Evolutionary conservation across 2,113 vertebrate species (phyloP), one percentile per base, ranked within the genome.

Genomic region (Muntiacus reevesi): DNA sequence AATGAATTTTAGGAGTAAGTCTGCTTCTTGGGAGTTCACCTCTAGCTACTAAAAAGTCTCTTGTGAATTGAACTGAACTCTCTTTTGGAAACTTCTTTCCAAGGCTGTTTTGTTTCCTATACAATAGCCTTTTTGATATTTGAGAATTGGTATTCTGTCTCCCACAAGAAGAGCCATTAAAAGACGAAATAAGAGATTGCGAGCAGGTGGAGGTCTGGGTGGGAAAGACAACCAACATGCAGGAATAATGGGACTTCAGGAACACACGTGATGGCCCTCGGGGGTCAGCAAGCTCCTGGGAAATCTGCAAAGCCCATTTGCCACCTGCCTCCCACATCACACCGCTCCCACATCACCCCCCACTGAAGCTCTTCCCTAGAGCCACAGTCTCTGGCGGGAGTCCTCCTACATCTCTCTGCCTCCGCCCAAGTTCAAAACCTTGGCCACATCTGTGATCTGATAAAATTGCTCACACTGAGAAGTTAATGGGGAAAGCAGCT

Each of bases 271-370:
- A 76, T 27, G 71, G 71, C 40, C 71, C 3, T 0, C 6, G 10
- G 6, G 28, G n/a, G 30, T 2, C 43, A 1, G 6, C 30, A 11
- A 55, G 6, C 33, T 62, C 54, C 81, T 28, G 36, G 81, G 13
- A 57, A 33, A 3, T 3, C 28, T 4, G 4, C 64, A 16, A 3
- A 25, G 59, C 25, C 50, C 11, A 1, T 10, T 2, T 25, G 74
- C n/a, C 25, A 7, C 30, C 62, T 4, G 28, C 7, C 13, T 17
- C 3, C 7, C 15, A 52, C 19, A 2, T 30, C 8, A 33, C 25
- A 12, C 19, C 0, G 4, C 13, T 13, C 3, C 7, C 23, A 60
- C 14, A 2, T 17, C 11, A 33, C 25, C 10, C 0, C 16, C 40
- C 1, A 13, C 3, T 9, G 27, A 4, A 16, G 33, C 9, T 1